These are phyloP conservation scores for Ichneumoninae sp. DNA, from an alignment of 2,888 invertebrate species.

Conservation along the genomic window DNA sequence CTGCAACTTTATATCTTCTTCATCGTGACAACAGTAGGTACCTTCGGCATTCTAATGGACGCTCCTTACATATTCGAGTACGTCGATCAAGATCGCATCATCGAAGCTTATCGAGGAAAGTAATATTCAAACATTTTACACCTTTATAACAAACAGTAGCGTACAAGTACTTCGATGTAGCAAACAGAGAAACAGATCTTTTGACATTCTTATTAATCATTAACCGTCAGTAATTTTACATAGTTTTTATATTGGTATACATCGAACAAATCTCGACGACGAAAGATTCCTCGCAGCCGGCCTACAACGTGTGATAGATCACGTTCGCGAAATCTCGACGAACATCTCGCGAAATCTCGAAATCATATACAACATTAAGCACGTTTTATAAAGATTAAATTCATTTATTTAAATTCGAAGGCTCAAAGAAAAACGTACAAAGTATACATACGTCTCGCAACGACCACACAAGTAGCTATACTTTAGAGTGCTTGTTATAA, in stretches of 20 bases:
- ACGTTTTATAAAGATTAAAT: conserved; percentile 51
- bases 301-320: conserved; percentile 20
- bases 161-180: conserved; percentile 31
- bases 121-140: conserved; percentile 84
- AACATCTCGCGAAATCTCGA: not conserved
- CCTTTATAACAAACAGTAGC: conserved; percentile 59
- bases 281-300: not conserved
- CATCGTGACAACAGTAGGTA: conserved; percentile 97
- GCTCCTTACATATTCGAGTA: conserved; percentile 99
- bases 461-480: conserved; percentile 33
- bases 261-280: conserved; percentile 51
- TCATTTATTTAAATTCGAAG: conserved; percentile 43
- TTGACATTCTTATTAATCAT: conserved; percentile 6
- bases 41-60: conserved; percentile 98
- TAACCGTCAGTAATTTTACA: not conserved
- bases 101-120: conserved; percentile 97
- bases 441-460: conserved; percentile 40
- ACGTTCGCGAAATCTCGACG: not conserved
- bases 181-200: not conserved
- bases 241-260: conserved; percentile 33
- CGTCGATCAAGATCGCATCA: conserved; percentile 98
- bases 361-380: not conserved
- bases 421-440: conserved; percentile 42
- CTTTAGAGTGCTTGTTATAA: conserved; percentile 32
- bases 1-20: conserved; percentile 98